A percentile compares a stretch with the other conserved stretches of the same genome.
These are phyloP conservation scores for Coracias cyanogaster DNA, from an alignment of 2,797 vertebrate species.

Conservation along the genomic window DNA sequence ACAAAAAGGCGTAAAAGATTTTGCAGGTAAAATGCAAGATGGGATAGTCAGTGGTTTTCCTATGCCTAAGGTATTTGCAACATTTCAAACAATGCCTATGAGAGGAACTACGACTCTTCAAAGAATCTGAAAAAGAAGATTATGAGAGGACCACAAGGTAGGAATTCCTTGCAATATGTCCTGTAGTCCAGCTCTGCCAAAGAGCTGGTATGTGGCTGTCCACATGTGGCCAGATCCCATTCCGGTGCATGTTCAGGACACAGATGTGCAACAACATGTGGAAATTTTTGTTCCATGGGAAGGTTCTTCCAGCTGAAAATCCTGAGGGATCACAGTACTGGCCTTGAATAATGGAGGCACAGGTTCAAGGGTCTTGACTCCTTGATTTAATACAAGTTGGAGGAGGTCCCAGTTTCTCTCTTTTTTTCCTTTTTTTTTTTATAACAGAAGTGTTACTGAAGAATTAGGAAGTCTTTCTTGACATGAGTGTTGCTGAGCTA, in stretches of 20 bases:
- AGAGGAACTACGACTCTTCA: background rate
- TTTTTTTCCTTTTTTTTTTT: background rate
- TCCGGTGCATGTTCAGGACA: background rate
- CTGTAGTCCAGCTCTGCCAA: background rate
- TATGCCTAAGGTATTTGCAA: background rate
- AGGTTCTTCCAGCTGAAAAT: background rate
- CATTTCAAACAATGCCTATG: background rate
- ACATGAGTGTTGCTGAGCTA: background rate
- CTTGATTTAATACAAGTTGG: background rate
- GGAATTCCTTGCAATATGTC: background rate
- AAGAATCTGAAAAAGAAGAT: background rate
- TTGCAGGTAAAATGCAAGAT: background rate
- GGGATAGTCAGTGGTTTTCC: background rate
- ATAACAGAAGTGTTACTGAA: background rate
- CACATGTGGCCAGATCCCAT: background rate
- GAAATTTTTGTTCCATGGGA: background rate
- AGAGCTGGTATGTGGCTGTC: background rate
- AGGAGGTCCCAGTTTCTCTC: rapidly evolving
- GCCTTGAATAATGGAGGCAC: background rate
- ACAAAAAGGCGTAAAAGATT: background rate
- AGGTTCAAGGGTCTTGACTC: background rate
- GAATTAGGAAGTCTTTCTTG: background rate
- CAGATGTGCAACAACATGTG: background rate
- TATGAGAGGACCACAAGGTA: background rate
- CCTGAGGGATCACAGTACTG: background rate